phyloP scores from a whole-genome alignment of 2,888 invertebrate species.

The Glyphotaelius pellucidus region DNA sequence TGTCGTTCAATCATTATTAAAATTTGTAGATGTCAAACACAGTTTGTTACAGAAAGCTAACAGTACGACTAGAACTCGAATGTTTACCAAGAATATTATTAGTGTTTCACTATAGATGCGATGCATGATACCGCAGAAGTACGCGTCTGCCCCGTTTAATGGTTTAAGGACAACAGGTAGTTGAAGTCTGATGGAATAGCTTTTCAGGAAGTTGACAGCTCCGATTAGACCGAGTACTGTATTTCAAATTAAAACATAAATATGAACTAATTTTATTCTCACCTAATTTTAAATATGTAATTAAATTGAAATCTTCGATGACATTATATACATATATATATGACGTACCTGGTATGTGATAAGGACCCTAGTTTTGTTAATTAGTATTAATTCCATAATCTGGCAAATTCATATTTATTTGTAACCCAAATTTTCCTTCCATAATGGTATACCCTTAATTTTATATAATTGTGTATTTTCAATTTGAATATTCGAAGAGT shows the following conservation, averaged over 20 bases:
- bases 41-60: neutral
- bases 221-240: conserved; percentile 25
- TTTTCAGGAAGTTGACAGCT: conserved; percentile 15
- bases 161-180: neutral
- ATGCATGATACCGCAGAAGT: neutral
- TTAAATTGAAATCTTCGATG: conserved; percentile 35
- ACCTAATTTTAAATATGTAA: conserved; percentile 20
- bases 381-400: conserved; percentile 44
- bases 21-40: neutral
- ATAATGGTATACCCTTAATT: neutral
- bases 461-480: neutral
- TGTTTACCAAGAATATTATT: neutral
- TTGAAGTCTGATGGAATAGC: neutral
- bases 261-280: conserved; percentile 28
- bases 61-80: neutral
- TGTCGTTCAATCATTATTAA: conserved; percentile 1
- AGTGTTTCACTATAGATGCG: neutral
- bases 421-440: conserved; percentile 15
- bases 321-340: conserved; percentile 31
- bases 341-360: conserved; percentile 50
- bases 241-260: conserved; percentile 39
- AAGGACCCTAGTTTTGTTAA: conserved; percentile 42
- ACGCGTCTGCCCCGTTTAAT: neutral
- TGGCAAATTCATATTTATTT: conserved; percentile 29
- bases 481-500: neutral